Evolutionary conservation across 2,888 invertebrate species (phyloP), one percentile per base, ranked within the genome.

Genomic region (Netelia virgata): DNA sequence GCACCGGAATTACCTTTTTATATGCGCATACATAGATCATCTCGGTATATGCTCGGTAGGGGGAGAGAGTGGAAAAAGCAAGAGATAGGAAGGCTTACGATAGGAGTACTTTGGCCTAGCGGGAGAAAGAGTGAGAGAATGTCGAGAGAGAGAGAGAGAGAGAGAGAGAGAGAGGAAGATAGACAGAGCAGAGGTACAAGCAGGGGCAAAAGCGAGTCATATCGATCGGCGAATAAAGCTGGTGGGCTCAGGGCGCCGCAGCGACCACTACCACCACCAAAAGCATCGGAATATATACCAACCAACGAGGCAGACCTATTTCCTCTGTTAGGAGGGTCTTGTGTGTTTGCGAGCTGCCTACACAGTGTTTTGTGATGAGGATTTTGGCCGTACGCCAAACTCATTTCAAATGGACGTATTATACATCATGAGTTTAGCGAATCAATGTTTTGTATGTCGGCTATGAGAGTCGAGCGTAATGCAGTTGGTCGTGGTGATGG

Each of bases 331-430:
- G 88, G 75, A 73, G 72, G 72, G 69, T 47, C 61, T 43, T 18
- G 87, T 86, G 89, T 91, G 90, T 92, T 92, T 91, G 91, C 91
- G 87, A 89, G 89, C 88, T 88, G 88, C 88, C 90, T 90, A 90
- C 90, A 89, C 89, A 83, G 87, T 90, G 91, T 91, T 90, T 91
- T 90, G 90, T 90, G 90, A 91, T 88, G 91, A 89, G 89, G 89
- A 91, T 90, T 88, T 88, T 92, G 92, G 92, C 89, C 82, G 73
- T 28, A 75, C 85, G 90, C 92, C 92, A 92, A 92, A 89, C 91
- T 92, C 92, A 91, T 92, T 92, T 91, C 92, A 88, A 91, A 92
- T 91, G 91, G 91, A 91, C 91, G 91, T 91, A 91, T 92, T 92
- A 79, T 79, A 91, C 91, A 91, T 92, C 90, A 92, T 91, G 91